Percentiles rank a stretch among this genome's conserved stretches.
These are phyloP conservation scores for Sturnira hondurensis DNA, from an alignment of 2,113 vertebrate species.

Conservation along the genomic window DNA sequence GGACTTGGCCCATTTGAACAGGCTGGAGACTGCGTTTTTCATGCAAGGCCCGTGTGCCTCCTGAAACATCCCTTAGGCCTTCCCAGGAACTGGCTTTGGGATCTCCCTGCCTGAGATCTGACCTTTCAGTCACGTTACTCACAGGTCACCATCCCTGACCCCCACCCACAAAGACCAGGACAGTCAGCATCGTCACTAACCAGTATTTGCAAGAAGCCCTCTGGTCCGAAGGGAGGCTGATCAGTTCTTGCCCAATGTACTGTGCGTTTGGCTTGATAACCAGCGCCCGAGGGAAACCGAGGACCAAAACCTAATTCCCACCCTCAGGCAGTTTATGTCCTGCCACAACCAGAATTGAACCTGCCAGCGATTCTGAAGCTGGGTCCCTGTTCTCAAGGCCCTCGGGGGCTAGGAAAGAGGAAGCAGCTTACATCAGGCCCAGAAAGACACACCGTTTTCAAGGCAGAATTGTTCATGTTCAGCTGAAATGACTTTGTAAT, in stretches of 20 bases:
- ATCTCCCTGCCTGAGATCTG: background rate
- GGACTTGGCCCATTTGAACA: background rate
- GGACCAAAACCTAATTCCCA: background rate
- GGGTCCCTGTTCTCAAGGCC: background rate
- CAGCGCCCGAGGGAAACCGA: background rate
- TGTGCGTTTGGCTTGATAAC: background rate
- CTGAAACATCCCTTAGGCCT: background rate
- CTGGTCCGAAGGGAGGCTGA: constrained; percentile 3
- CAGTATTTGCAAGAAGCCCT: background rate
- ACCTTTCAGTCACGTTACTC: background rate
- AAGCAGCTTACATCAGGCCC: background rate
- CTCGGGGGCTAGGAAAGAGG: background rate
- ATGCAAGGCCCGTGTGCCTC: background rate
- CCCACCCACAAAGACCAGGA: background rate
- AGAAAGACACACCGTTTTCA: background rate
- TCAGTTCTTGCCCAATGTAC: background rate
- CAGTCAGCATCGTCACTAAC: background rate
- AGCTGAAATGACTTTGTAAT: background rate
- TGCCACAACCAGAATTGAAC: background rate
- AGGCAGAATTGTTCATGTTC: background rate
- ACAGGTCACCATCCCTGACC: background rate
- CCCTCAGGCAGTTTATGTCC: constrained; percentile 2
- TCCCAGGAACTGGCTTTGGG: background rate
- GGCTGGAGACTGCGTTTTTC: background rate
- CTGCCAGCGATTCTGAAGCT: background rate